These are phyloP conservation scores for Vombatus ursinus DNA, from an alignment of 2,113 vertebrate genomes.

Conservation along the genomic window DNA sequence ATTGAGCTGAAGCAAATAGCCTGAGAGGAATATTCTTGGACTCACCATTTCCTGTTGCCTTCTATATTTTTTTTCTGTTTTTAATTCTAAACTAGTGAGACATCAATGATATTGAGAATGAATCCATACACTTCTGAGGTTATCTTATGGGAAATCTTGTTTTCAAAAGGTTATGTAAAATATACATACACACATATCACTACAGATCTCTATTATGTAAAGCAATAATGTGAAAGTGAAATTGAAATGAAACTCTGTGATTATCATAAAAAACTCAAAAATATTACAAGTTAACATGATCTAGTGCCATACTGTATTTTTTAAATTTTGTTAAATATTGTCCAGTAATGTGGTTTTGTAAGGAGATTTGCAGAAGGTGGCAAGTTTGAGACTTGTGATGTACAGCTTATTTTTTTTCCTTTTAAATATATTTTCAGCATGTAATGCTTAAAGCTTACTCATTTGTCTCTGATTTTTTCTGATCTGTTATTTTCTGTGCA, in stretches of 20 bases:
- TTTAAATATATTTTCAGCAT: no score
- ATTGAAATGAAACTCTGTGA: background rate
- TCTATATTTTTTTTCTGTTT: background rate
- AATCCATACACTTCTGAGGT: background rate
- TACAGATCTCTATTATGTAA: no score
- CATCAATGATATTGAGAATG: background rate
- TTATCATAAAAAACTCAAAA: background rate
- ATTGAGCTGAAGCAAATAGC: background rate
- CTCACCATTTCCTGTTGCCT: background rate
- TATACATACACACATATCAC: no score
- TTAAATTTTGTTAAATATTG: no score
- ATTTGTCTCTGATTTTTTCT: background rate
- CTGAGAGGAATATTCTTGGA: background rate
- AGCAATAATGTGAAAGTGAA: no score
- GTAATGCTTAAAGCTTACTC: no score
- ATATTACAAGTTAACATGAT: background rate
- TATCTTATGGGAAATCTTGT: background rate
- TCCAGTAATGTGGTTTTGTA: no score
- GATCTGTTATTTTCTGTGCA: background rate
- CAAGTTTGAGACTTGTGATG: no score
- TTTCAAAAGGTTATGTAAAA: no score
- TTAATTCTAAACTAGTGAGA: background rate
- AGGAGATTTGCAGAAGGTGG: no score
- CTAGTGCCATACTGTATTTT: no score
- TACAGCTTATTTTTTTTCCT: no score